phyloP scores from a whole-genome alignment of 2,888 invertebrate genomes.

The Spodoptera picta region DNA sequence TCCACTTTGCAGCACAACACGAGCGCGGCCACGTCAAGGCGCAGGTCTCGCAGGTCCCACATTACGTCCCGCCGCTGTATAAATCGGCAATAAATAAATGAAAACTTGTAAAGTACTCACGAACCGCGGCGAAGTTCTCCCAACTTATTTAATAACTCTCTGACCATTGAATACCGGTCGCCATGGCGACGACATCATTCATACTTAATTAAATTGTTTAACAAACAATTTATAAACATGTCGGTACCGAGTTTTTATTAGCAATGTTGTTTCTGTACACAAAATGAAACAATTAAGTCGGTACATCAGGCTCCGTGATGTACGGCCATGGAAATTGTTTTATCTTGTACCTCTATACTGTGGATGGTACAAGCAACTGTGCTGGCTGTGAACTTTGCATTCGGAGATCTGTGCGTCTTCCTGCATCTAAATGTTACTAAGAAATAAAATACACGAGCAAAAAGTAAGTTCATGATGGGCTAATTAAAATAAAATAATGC shows the following conservation, averaged over 20 bases:
- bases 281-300: conserved; percentile 14
- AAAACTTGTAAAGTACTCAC: conserved; percentile 65
- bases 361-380: too few relatives aligned
- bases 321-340: too few relatives aligned
- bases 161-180: conserved; percentile 60
- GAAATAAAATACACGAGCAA: too few relatives aligned
- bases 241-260: conserved; percentile 27
- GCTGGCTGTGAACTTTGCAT: too few relatives aligned
- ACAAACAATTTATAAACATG: conserved; percentile 49
- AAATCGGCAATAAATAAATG: conserved; percentile 77
- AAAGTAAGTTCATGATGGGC: too few relatives aligned
- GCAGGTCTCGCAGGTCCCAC: conserved; percentile 45
- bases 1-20: conserved; percentile 6
- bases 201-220: conserved; percentile 58
- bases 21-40: not conserved
- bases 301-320: not conserved
- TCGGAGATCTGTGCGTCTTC: too few relatives aligned
- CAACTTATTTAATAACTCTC: conserved; percentile 76
- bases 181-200: conserved; percentile 53
- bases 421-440: too few relatives aligned
- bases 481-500: too few relatives aligned
- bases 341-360: too few relatives aligned
- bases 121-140: conserved; percentile 50
- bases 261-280: conserved; percentile 19
- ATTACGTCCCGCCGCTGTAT: conserved; percentile 68